A percentile compares a stretch with the other conserved stretches of the same genome.
These are phyloP conservation scores for Bombus pascuorum DNA, from an alignment of 1,140 invertebrate genomes.

Conservation along the genomic window DNA sequence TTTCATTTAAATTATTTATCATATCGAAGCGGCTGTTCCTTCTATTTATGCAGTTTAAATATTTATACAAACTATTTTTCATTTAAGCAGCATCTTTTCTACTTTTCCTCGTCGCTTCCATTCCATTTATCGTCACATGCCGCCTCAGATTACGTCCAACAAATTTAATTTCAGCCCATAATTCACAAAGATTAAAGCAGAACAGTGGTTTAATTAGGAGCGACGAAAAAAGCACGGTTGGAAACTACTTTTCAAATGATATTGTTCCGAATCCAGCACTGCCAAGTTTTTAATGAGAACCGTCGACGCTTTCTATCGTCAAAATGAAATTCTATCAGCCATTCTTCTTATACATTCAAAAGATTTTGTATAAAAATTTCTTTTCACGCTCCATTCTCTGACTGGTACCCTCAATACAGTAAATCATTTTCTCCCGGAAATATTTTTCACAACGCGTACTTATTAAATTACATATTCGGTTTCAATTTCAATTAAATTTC, in stretches of 20 bases:
- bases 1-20: background rate
- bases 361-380: background rate
- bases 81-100: too few species aligned
- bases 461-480: background rate
- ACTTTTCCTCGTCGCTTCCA: background rate
- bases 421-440: background rate
- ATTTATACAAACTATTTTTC: too few species aligned
- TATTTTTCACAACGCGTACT: background rate
- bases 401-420: background rate
- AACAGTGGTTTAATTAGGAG: constrained; percentile 15
- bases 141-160: background rate
- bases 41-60: background rate
- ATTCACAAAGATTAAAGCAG: constrained; percentile 2
- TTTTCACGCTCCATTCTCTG: background rate
- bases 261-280: background rate
- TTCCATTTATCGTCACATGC: background rate
- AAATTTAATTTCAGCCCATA: constrained; percentile 1
- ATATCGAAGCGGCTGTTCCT: background rate
- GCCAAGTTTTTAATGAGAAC: constrained; percentile 14
- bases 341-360: background rate
- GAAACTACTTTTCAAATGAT: constrained; percentile 9
- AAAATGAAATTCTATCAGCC: background rate
- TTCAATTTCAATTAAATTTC: background rate
- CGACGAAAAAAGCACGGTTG: background rate
- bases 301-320: background rate